These are phyloP conservation scores for Heliconius congener DNA, from an alignment of 1,140 invertebrate genomes.

Conservation along the genomic window DNA sequence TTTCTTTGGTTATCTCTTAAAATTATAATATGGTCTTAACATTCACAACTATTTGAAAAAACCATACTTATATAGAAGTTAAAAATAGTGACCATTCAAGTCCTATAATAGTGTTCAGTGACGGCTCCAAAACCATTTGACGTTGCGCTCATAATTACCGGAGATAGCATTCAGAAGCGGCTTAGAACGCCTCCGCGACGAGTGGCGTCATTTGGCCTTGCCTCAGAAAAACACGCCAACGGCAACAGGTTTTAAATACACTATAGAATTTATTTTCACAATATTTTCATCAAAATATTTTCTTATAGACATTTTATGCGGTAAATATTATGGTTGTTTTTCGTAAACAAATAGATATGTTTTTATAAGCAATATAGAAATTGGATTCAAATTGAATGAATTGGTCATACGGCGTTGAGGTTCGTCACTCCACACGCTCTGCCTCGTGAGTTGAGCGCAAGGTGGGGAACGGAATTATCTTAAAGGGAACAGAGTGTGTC, in stretches of 20 bases:
- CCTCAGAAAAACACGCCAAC: constrained; percentile 34
- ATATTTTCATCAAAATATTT: constrained; percentile 6
- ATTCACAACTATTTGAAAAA: background rate
- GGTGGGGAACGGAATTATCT: no score
- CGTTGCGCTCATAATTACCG: constrained; percentile 23
- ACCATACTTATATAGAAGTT: background rate
- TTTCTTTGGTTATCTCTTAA: no score
- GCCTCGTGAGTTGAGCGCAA: no score
- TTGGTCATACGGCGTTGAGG: background rate
- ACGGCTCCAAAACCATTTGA: constrained; percentile 21
- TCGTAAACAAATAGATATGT: background rate
- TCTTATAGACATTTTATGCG: constrained; percentile 1
- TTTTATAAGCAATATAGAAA: no score
- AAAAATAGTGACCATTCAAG: constrained; percentile 8
- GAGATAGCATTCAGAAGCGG: constrained; percentile 26
- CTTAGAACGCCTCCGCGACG: constrained; percentile 24
- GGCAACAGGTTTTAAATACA: constrained; percentile 33
- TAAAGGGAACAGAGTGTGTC: no score
- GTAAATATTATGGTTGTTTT: background rate
- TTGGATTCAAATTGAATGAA: no score
- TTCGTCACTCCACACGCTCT: no score
- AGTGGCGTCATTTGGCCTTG: constrained; percentile 35
- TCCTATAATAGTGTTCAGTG: background rate
- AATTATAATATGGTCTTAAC: no score
- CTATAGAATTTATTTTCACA: constrained; percentile 15